A percentile compares a stretch with the other conserved stretches of the same genome.
Conservation (phyloP, 2,113 vertebrate genomes). For the Poecile atricapillus region DNA sequence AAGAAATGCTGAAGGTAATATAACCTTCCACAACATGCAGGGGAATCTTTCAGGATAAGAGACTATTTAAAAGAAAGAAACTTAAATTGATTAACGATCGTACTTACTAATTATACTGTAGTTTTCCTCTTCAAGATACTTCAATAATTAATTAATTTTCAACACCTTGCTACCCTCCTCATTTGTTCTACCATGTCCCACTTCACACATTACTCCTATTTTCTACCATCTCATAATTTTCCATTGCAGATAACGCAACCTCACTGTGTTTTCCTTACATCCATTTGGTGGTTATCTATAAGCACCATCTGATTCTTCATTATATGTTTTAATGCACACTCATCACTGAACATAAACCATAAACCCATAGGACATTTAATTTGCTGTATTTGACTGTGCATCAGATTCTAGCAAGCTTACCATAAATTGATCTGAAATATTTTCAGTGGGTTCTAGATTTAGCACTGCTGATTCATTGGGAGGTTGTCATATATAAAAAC, state of each 20-base stretch:
- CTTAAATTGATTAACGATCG: not conserved
- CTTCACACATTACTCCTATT: not conserved
- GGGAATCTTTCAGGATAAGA: not conserved
- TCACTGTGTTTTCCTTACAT: not conserved
- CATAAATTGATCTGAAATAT: not conserved
- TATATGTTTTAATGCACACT: not conserved
- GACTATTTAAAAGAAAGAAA: not conserved
- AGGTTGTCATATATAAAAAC: not conserved
- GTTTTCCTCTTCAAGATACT: slow-evolving; percentile 3
- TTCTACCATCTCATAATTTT: not conserved
- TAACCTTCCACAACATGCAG: not conserved
- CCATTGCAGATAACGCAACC: not conserved
- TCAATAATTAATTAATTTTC: slow-evolving; percentile 19
- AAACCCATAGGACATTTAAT: not conserved
- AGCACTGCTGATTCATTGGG: not conserved
- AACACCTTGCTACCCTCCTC: not conserved
- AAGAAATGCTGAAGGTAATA: not conserved
- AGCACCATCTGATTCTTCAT: not conserved
- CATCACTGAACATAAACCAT: not conserved
- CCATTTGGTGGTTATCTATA: not conserved
- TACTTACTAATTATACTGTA: not conserved
- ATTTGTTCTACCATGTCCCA: not conserved
- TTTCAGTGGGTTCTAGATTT: not conserved
- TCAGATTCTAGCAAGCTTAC: not conserved
- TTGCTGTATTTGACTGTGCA: not conserved